Evolutionary conservation across 2,113 vertebrate species (phyloP).

Genomic region (Pterocles burchelli): DNA sequence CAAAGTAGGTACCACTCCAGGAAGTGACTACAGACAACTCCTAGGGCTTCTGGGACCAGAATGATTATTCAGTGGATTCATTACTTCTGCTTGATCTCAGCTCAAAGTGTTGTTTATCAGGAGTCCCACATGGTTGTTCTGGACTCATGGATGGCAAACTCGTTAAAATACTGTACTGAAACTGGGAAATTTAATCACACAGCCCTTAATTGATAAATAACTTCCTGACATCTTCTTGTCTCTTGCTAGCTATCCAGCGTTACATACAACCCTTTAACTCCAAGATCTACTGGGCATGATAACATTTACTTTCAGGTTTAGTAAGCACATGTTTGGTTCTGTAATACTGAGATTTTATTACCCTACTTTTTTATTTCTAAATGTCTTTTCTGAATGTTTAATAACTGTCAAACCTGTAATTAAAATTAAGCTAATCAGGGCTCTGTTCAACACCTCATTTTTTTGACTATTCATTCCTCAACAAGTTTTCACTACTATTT

Average conservation of each 20-base stretch:
- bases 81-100: not conserved
- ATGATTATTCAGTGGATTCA: not conserved
- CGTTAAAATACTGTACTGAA: not conserved
- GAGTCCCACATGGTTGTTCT: not conserved
- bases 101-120: not conserved
- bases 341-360: conserved; percentile 30
- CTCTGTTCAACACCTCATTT: not conserved
- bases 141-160: not conserved
- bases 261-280: not conserved
- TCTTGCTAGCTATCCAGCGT: not conserved
- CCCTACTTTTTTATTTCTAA: conserved; percentile 27
- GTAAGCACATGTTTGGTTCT: not conserved
- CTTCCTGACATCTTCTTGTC: not conserved
- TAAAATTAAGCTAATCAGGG: not conserved
- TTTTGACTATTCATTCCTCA: conserved; percentile 27
- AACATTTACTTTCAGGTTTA: not conserved
- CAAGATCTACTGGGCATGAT: not conserved
- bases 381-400: conserved; percentile 57
- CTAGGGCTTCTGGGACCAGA: not conserved
- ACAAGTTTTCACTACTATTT: not conserved
- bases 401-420: conserved; percentile 6
- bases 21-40: not conserved
- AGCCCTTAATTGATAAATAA: not conserved
- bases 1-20: not conserved
- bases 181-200: not conserved